Base-by-base conservation (phyloP, 2,888 invertebrate species). In the Melikaiella ostensackeni region DNA sequence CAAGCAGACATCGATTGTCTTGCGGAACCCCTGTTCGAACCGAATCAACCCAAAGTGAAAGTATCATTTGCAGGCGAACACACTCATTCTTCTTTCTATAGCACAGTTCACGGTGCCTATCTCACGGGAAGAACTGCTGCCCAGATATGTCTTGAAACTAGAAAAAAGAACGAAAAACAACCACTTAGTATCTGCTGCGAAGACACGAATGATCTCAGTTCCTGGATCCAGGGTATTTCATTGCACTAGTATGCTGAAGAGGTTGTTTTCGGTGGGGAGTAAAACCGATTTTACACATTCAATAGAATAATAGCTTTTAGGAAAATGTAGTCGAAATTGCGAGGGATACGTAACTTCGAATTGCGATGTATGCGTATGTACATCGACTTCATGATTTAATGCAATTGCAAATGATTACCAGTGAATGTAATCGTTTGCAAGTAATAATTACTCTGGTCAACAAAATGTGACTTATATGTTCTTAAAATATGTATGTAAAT, bases 21-120 rank as follows among this genome's bases (percentile, higher is more conserved):
- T 87, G 96, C 96, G 75, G 96, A 97, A 89, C 98, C 98, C 19
- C 92, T 98, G 75, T 95, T 95, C 89, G 93, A 94, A 82, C 94
- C 94, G 89, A 94, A 95, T 83, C 94, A 94, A 88, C 93, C 93
- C 86, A 96, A 95, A 93, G 96, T 96, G 89, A 88, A 87, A 75
- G 81, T 89, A 79, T 87, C 90, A 7, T 98, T 98, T 93, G 98
- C 98, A 86, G 98, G 98, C 79, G 98, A 98, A 93, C 98, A 98
- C 88, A 98, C 98, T 62, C 98, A 98, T 93, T 96, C 96, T 89
- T 96, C 95, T 90, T 98, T 97, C 91, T 98, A 98, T 92, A 98
- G 98, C 73, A 98, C 98, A 2, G 98, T 97, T 50, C 98, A 98
- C 90, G 98, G 98, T 70, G 98, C 98, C 55, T 97, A 97, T 89